These are phyloP conservation scores for Prietella phreatophila DNA, from an alignment of 2,113 vertebrate genomes.

Conservation along the genomic window DNA sequence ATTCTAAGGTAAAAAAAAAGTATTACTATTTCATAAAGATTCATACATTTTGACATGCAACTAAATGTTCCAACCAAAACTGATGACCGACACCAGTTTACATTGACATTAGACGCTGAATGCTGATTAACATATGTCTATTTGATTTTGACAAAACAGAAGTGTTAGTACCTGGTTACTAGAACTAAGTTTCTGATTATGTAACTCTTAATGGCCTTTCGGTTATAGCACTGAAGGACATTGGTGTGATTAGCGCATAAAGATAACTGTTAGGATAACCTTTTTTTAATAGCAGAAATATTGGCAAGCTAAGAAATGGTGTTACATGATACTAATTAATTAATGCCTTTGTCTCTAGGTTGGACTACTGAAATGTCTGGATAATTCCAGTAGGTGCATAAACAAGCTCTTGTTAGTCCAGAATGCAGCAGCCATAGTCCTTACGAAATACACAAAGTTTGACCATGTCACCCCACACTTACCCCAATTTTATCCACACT, in stretches of 20 bases:
- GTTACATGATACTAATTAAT: background rate
- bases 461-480: background rate
- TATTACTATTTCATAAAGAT: background rate
- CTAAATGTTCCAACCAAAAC: background rate
- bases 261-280: background rate
- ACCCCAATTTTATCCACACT: background rate
- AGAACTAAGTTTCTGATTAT: background rate
- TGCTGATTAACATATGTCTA: background rate
- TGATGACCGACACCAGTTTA: background rate
- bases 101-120: background rate
- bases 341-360: background rate
- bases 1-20: background rate
- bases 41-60: background rate
- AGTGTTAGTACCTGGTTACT: background rate
- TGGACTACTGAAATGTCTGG: background rate
- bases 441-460: background rate
- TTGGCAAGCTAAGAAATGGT: background rate
- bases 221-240: background rate
- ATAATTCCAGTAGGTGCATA: background rate
- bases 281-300: background rate
- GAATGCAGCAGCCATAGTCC: background rate
- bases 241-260: background rate
- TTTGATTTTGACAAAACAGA: background rate
- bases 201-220: background rate
- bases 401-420: background rate